Evolutionary conservation across 2,797 vertebrate species (phyloP), one percentile per base, ranked within the genome.

Genomic region (Melopsittacus undulatus): DNA sequence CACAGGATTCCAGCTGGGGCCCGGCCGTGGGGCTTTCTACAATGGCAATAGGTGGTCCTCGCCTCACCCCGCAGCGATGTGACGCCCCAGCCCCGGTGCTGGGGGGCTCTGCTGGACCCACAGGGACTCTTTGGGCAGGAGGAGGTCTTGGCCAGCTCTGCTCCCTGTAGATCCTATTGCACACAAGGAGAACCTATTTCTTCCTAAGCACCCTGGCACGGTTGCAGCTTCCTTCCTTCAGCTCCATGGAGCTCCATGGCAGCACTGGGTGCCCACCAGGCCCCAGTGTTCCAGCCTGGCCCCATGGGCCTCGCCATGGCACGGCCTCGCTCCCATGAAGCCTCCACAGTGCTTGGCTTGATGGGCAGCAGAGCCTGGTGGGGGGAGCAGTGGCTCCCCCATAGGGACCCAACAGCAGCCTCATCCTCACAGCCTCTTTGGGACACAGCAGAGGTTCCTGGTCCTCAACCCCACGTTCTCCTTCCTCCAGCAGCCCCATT

Each of bases 1-100:
- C 85, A 5, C 54, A 91, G 51, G 75, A 72, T 86, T 93, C 95
- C 89, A 94, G 88, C 86, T 91, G 92, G 92, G 94, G 93, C 94
- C 94, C 95, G 91, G 89, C 96, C 81, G 36, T 96, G 95, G 89
- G 89, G 87, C 85, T 48, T 94, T 91, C 83, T 94, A 48, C 86
- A 80, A 52, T 94, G 89, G 84, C 77, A 0, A 66, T 90, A 88
- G 89, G 89, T 94, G 87, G 67, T 93, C 92, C 92, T 90, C 72
- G 90, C 93, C 87, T 96, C 92, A 78, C 85, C 92, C 89, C 90
- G 90, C 94, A 92, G 96, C 20, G 84, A 96, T 92, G 90, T 64
- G 34, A 94, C n/a, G 22, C 42, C 52, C 73, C 49, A 24, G 45
- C 56, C 24, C 43, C 11, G 7, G 21, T 4, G 45, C 72, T 15